These are phyloP conservation scores for Oligia latruncula DNA, from an alignment of 2,888 invertebrate genomes.

Conservation along the genomic window DNA sequence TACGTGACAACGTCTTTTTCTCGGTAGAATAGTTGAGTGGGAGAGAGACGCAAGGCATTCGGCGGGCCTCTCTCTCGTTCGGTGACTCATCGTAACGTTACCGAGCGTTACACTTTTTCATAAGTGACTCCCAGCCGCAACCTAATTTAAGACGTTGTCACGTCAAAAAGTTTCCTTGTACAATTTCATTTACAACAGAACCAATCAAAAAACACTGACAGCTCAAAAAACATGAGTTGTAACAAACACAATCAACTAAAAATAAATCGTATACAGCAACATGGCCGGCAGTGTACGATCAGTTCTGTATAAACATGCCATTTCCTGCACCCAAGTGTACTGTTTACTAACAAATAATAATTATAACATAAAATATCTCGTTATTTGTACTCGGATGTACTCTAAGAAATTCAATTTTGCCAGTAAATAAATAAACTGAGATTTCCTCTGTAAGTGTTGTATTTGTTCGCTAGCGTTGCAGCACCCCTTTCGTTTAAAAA, in stretches of 20 bases:
- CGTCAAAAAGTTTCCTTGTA: neutral
- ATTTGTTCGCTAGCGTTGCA: neutral
- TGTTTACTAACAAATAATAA: conserved; percentile 61
- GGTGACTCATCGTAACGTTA: no score
- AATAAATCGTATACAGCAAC: conserved; percentile 38
- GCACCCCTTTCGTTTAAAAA: neutral
- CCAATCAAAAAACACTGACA: neutral
- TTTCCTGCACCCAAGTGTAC: conserved; percentile 53
- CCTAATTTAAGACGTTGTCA: no score
- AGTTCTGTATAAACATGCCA: conserved; percentile 51
- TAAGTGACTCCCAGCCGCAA: no score
- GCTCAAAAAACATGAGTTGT: neutral
- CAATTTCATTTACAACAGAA: neutral
- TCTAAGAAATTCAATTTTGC: conserved; percentile 27
- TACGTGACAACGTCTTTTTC: no score
- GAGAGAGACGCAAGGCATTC: no score
- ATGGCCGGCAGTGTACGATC: conserved; percentile 37
- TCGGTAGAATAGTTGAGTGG: no score
- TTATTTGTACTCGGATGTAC: conserved; percentile 18
- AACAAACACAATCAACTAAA: conserved; percentile 27
- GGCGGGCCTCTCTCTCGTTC: no score
- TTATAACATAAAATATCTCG: conserved; percentile 43
- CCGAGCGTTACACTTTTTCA: no score
- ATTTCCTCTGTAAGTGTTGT: conserved; percentile 17
- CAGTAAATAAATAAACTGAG: conserved; percentile 28